Evolutionary conservation across 2,113 vertebrate genomes (phyloP).

Genomic region (Antechinus flavipes): DNA sequence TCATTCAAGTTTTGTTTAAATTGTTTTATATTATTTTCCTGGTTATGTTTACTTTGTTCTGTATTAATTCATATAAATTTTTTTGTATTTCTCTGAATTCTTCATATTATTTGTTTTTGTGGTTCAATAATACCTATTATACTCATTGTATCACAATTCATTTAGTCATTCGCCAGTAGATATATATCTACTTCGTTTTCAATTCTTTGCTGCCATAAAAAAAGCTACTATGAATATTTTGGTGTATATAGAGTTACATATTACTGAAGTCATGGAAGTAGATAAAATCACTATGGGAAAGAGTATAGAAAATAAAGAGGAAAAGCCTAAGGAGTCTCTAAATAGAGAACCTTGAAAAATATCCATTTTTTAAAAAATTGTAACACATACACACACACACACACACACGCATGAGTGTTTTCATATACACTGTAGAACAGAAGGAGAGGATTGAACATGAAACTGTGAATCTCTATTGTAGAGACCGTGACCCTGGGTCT

Average conservation of each 20-base stretch:
- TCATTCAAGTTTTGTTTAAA: neutral
- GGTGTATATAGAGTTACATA: neutral
- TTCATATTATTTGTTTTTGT: neutral
- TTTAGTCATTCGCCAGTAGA: neutral
- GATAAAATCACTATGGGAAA: neutral
- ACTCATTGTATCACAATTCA: neutral
- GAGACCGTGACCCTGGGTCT: too few species aligned
- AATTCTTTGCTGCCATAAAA: neutral
- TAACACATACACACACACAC: neutral
- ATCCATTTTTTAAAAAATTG: neutral
- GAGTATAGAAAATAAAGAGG: neutral
- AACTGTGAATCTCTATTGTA: neutral
- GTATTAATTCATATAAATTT: neutral
- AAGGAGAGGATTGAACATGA: neutral
- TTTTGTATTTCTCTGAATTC: neutral
- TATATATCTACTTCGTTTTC: neutral
- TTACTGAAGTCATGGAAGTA: neutral
- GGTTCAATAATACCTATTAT: neutral
- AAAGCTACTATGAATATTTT: neutral
- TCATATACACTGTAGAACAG: neutral
- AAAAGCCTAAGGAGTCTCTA: neutral
- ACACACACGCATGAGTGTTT: neutral
- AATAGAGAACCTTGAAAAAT: neutral
- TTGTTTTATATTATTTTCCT: neutral
- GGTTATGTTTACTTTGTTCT: neutral